These are phyloP conservation scores for Griposia aprilina DNA, from an alignment of 2,888 invertebrate genomes.

Conservation along the genomic window DNA sequence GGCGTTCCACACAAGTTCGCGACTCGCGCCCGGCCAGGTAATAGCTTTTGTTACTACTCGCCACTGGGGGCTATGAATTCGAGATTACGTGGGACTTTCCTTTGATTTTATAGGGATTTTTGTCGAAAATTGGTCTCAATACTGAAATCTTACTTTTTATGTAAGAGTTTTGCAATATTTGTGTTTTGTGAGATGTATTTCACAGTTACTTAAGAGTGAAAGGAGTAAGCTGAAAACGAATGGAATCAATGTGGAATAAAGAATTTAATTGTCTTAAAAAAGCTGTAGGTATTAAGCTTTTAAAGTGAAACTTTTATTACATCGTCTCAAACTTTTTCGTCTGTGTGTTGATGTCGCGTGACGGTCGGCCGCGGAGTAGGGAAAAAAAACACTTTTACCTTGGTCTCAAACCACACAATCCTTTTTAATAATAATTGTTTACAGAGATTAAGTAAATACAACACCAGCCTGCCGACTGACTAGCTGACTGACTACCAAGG, in stretches of 20 bases:
- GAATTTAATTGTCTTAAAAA: background rate
- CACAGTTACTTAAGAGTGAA: background rate
- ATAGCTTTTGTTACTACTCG: slow-evolving; percentile 78
- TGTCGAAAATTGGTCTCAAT: background rate
- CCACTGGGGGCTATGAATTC: slow-evolving; percentile 60
- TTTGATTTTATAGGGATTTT: slow-evolving; percentile 27
- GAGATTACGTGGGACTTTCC: slow-evolving; percentile 32
- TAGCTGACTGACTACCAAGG: background rate
- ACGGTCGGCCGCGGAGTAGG: too few species aligned
- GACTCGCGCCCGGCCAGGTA: slow-evolving; percentile 72
- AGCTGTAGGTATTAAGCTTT: background rate
- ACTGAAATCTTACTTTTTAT: background rate
- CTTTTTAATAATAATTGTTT: too few species aligned
- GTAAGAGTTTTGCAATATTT: background rate
- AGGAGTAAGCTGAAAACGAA: background rate
- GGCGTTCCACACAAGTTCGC: slow-evolving; percentile 58
- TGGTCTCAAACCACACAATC: too few species aligned
- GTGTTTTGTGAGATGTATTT: background rate
- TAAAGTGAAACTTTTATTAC: too few species aligned
- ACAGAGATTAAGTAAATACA: background rate
- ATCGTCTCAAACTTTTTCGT: too few species aligned
- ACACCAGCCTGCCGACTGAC: background rate
- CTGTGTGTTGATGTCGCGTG: too few species aligned
- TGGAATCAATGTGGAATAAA: background rate
- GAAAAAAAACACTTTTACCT: too few species aligned